phyloP scores from a whole-genome alignment of 2,888 invertebrate species.

The Drosophila histrio region DNA sequence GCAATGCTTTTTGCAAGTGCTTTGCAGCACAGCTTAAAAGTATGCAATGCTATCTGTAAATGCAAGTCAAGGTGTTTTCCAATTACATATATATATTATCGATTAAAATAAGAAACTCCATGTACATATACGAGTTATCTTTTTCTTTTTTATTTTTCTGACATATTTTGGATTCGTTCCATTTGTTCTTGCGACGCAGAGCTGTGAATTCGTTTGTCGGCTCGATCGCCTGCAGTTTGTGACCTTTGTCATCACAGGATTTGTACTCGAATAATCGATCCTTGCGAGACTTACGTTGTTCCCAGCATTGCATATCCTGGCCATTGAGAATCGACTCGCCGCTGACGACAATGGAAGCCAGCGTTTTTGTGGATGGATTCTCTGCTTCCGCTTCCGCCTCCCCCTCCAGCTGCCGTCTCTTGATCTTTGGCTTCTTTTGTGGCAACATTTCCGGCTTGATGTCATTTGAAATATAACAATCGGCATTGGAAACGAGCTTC shows the following conservation, averaged over 20 bases:
- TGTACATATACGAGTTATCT: too few relatives aligned
- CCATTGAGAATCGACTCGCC: slow-evolving; percentile 57
- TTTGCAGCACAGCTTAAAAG: too few relatives aligned
- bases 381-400: too few relatives aligned
- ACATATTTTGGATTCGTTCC: slow-evolving; percentile 75
- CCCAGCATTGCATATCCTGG: slow-evolving; percentile 65
- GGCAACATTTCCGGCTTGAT: slow-evolving; percentile 38
- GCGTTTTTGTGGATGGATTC: not conserved
- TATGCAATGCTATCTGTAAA: too few relatives aligned
- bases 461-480: slow-evolving; percentile 71
- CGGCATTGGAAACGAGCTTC: slow-evolving; percentile 57
- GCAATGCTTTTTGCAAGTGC: too few relatives aligned
- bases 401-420: slow-evolving; percentile 48
- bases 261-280: slow-evolving; percentile 68
- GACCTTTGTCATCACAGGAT: slow-evolving; percentile 26
- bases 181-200: slow-evolving; percentile 68
- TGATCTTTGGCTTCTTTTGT: slow-evolving; percentile 62
- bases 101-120: too few relatives aligned
- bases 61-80: too few relatives aligned
- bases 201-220: slow-evolving; percentile 71
- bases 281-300: slow-evolving; percentile 45
- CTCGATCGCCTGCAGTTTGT: slow-evolving; percentile 50
- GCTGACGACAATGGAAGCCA: slow-evolving; percentile 51
- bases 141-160: not conserved
- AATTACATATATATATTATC: too few relatives aligned